A percentile compares a stretch with the other conserved stretches of the same genome.
These are phyloP conservation scores for Tinea trinotella DNA, from an alignment of 2,888 invertebrate genomes.

Conservation along the genomic window DNA sequence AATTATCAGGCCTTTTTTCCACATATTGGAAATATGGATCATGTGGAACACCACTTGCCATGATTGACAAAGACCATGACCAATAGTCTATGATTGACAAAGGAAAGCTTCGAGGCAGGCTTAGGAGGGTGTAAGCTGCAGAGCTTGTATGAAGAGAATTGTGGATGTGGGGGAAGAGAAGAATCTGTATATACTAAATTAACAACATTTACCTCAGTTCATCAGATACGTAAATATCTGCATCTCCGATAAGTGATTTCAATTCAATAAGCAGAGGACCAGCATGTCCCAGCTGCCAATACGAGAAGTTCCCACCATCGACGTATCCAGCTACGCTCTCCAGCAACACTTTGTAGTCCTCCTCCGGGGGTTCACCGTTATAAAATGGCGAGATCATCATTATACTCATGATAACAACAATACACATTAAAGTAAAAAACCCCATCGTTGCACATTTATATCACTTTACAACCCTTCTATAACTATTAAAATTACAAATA, in stretches of 20 bases:
- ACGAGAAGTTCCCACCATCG: conserved; percentile 58
- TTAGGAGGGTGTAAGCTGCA: too few relatives aligned
- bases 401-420: conserved; percentile 1
- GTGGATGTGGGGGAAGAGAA: too few relatives aligned
- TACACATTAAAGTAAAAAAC: background rate
- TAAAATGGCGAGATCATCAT: background rate
- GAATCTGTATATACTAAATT: too few relatives aligned
- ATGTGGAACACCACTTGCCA: too few relatives aligned
- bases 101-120: too few relatives aligned
- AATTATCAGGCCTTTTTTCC: too few relatives aligned
- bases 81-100: too few relatives aligned
- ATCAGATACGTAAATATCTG: conserved; percentile 58
- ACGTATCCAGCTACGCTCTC: conserved; percentile 46
- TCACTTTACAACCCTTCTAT: too few relatives aligned
- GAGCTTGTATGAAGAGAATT: too few relatives aligned
- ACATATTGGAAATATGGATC: too few relatives aligned
- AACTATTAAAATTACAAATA: too few relatives aligned
- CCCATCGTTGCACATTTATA: background rate
- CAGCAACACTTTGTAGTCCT: background rate
- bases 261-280: conserved; percentile 52
- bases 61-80: too few relatives aligned
- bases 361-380: background rate
- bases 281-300: conserved; percentile 55
- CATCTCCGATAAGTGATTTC: conserved; percentile 51
- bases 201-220: conserved; percentile 23